A percentile compares a stretch with the other conserved stretches of the same genome.
Evolutionary conservation across 2,888 invertebrate species (phyloP).

Genomic region (Oscheius onirici): DNA sequence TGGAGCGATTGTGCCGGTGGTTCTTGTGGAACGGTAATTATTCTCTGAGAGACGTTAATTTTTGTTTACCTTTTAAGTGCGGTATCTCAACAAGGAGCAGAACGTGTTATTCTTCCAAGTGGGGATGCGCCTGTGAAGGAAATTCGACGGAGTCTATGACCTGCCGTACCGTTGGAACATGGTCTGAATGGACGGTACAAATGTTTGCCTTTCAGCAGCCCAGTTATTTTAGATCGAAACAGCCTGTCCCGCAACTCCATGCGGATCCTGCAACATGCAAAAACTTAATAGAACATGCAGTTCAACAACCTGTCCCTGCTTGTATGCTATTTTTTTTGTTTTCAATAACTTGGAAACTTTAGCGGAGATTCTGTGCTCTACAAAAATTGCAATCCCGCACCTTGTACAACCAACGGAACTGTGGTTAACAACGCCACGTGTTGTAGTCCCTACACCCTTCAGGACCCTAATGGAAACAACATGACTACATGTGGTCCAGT

Average conservation of each 20-base stretch:
- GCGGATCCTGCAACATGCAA: constrained; percentile 17
- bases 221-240: not conserved
- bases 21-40: too few species aligned
- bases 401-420: constrained; percentile 18
- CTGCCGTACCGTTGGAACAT: not conserved
- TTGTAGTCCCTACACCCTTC: constrained; percentile 12
- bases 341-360: not conserved
- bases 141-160: constrained; percentile 7
- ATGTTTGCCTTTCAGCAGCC: too few species aligned
- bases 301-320: constrained; percentile 21
- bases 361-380: not conserved
- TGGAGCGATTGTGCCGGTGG: constrained; percentile 44
- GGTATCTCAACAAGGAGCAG: not conserved
- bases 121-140: constrained; percentile 15
- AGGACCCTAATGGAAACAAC: constrained; percentile 18
- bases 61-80: too few species aligned
- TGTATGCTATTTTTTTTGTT: not conserved
- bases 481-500: constrained; percentile 12
- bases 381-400: constrained; percentile 22
- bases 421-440: not conserved
- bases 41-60: too few species aligned
- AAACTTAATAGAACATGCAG: constrained; percentile 18
- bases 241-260: constrained; percentile 11
- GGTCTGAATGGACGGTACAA: constrained; percentile 25
- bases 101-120: constrained; percentile 13